Evolutionary conservation across 2,113 vertebrate species (phyloP), one percentile per base, ranked within the genome.

Genomic region (Plestiodon gilberti): DNA sequence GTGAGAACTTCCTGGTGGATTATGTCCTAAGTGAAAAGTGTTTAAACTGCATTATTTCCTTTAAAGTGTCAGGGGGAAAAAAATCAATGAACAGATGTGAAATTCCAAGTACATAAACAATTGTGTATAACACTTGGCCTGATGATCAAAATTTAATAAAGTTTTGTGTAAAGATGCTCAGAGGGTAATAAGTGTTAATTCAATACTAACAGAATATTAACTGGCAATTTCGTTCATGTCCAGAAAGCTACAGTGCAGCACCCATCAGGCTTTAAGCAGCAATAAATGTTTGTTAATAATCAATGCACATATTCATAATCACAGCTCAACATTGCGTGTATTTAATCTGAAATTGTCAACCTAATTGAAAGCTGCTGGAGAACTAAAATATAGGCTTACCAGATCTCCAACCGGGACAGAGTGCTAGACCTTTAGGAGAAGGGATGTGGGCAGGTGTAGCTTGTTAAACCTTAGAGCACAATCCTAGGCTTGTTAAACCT

Each of bases 121-220:
- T n/a, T 82, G 71, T 79, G 89, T 85, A 88, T 82, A 84, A 90
- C 93, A 94, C 89, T 92, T 88, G 92, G 82, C 78, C 89, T 82
- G 90, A 92, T 88, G 91, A 95, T 93, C 89, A 90, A 0, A 0
- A 62, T 93, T 94, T 88, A 92, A 95, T 94, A 95, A 94, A 40
- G 81, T 93, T 94, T 87, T 93, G 90, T 93, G 76, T 88, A 95
- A 94, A 92, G 89, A 90, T 87, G 91, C 87, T 89, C 91, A 28
- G n/a, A 95, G 91, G 52, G 82, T 94, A 94, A 94, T 83, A 94
- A 92, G 91, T 85, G 79, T 83, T 94, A 94, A 93, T 92, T 94
- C 85, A 88, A 88, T 92, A 92, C 81, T 88, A 95, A 93, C 85
- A 93, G 86, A 93, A 91, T 93, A 91, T 90, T 94, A 95, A 95